These are phyloP conservation scores for Cylas formicarius DNA, from an alignment of 1,140 invertebrate genomes.

Conservation along the genomic window DNA sequence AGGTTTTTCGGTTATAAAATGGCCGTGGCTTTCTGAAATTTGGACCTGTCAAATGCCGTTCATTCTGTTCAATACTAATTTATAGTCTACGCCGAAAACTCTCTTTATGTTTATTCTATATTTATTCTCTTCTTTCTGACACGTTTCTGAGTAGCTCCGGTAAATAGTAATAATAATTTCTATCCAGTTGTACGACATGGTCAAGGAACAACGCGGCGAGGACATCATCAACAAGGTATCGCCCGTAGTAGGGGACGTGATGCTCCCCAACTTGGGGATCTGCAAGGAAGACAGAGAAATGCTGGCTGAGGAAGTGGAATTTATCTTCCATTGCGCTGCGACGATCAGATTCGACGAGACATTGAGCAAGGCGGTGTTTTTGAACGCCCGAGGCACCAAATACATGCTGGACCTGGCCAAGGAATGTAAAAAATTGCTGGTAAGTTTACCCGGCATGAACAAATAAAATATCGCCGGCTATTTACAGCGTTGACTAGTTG, in stretches of 20 bases:
- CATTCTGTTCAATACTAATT: too few relatives aligned
- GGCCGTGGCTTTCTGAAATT: too few relatives aligned
- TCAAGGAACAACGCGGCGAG: slow-evolving; percentile 25
- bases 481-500: too few relatives aligned
- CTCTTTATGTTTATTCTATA: too few relatives aligned
- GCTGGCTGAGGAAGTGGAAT: slow-evolving; percentile 49
- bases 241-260: slow-evolving; percentile 75
- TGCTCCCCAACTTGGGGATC: slow-evolving; percentile 50
- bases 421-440: slow-evolving; percentile 47
- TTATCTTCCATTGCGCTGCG: slow-evolving; percentile 62
- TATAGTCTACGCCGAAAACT: too few relatives aligned
- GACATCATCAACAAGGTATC: slow-evolving; percentile 53
- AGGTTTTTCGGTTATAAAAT: too few relatives aligned
- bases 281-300: slow-evolving; percentile 39
- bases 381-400: slow-evolving; percentile 52
- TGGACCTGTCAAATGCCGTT: too few relatives aligned
- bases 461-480: too few relatives aligned
- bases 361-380: slow-evolving; percentile 52
- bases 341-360: slow-evolving; percentile 62
- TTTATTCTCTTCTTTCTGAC: too few relatives aligned
- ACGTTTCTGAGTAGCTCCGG: too few relatives aligned
- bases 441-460: too few relatives aligned
- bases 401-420: slow-evolving; percentile 55
- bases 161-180: too few relatives aligned
- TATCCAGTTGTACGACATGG: slow-evolving; percentile 28